A percentile compares a stretch with the other conserved stretches of the same genome.
These are phyloP conservation scores for Ophioninae sp. DNA, from an alignment of 2,888 invertebrate species.

Conservation along the genomic window DNA sequence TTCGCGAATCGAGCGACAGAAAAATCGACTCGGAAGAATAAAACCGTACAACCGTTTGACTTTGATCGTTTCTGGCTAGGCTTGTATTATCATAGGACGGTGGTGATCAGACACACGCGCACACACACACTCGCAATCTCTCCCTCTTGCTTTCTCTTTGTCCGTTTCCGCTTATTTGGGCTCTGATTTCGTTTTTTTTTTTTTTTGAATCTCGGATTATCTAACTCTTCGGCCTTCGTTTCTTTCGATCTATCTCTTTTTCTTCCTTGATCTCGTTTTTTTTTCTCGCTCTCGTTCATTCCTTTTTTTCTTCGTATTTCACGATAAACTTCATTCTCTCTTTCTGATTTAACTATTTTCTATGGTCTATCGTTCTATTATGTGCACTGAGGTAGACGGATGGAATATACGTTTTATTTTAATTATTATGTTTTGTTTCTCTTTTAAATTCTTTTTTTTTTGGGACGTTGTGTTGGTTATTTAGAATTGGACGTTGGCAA, in stretches of 20 bases:
- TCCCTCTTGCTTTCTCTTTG: constrained; percentile 6
- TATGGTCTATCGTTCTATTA: constrained; percentile 75
- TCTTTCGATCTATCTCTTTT: constrained; percentile 24
- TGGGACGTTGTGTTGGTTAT: constrained; percentile 41
- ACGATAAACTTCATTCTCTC: constrained; percentile 37
- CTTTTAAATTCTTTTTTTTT: constrained; percentile 54
- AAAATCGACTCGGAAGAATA: constrained; percentile 48
- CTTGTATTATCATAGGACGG: constrained; percentile 55
- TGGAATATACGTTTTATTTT: constrained; percentile 69
- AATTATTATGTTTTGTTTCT: constrained; percentile 32
- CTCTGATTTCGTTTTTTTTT: constrained; percentile 24
- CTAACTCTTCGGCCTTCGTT: constrained; percentile 28
- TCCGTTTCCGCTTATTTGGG: constrained; percentile 19
- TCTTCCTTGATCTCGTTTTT: too few species aligned
- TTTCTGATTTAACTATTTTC: constrained; percentile 61
- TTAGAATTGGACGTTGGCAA: neutral
- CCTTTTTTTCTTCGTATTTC: constrained; percentile 17
- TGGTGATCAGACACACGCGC: constrained; percentile 58
- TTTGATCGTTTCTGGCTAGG: constrained; percentile 48
- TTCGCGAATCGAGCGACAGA: constrained; percentile 44
- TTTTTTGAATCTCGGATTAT: constrained; percentile 31
- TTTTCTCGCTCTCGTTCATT: constrained; percentile 25
- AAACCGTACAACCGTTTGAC: constrained; percentile 50
- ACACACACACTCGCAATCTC: constrained; percentile 42
- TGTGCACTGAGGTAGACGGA: constrained; percentile 80